Evolutionary conservation across 1,140 invertebrate species (phyloP).

Genomic region (Archegozetes longisetosus): DNA sequence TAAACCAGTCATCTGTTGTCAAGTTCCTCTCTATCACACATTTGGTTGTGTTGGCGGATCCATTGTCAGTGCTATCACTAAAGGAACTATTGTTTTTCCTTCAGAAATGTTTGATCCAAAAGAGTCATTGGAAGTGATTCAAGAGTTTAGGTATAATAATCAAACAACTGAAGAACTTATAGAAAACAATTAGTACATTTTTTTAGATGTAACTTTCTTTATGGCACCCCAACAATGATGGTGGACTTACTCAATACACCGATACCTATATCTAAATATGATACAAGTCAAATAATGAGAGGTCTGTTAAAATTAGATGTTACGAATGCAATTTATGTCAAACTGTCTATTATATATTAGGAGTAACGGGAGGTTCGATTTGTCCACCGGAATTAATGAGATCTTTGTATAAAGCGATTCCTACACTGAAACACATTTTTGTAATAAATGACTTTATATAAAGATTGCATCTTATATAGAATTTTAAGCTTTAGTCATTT

Average conservation of each 20-base stretch:
- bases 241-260: slow-evolving; percentile 65
- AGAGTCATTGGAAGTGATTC: slow-evolving; percentile 44
- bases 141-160: slow-evolving; percentile 51
- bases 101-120: slow-evolving; percentile 46
- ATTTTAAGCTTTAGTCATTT: too few species aligned
- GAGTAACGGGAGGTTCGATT: slow-evolving; percentile 52
- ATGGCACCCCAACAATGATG: slow-evolving; percentile 94
- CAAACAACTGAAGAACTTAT: too few species aligned
- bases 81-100: slow-evolving; percentile 51
- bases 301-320: too few species aligned
- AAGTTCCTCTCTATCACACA: slow-evolving; percentile 83
- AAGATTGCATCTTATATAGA: too few species aligned
- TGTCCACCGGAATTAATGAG: slow-evolving; percentile 52
- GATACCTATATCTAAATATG: too few species aligned
- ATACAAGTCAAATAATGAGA: too few species aligned
- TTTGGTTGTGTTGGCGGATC: slow-evolving; percentile 59
- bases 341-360: too few species aligned
- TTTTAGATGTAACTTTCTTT: slow-evolving; percentile 52
- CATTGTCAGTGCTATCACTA: slow-evolving; percentile 43
- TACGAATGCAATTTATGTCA: too few species aligned
- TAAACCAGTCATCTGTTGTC: slow-evolving; percentile 41
- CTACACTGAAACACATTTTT: slow-evolving; percentile 4
- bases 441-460: too few species aligned
- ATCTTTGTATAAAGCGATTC: slow-evolving; percentile 38
- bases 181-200: too few species aligned